Conservation (phyloP, 2,888 invertebrate genomes). For the Apotomis capreana region DNA sequence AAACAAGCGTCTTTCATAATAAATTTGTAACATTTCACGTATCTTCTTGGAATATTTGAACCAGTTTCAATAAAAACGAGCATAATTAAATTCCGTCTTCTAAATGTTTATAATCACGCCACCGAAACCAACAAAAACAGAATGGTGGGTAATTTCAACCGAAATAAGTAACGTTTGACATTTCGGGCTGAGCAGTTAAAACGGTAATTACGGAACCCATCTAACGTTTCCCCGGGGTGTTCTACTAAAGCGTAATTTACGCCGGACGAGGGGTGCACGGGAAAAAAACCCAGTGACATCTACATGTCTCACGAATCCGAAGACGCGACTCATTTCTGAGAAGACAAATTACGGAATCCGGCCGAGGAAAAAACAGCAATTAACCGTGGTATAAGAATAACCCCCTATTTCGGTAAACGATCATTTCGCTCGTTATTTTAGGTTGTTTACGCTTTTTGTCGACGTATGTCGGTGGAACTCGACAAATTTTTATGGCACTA, state of each 20-base stretch:
- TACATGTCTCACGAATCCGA: constrained; percentile 79
- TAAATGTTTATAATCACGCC: constrained; percentile 35
- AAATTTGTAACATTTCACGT: background rate
- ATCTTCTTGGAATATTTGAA: background rate
- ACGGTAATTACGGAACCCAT: constrained; percentile 79
- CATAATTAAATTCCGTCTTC: constrained; percentile 12
- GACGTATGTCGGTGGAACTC: constrained; percentile 55
- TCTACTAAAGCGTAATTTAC: constrained; percentile 81
- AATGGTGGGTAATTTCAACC: constrained; percentile 61
- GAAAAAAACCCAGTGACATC: constrained; percentile 65
- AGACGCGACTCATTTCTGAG: constrained; percentile 83
- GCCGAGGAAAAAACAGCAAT: constrained; percentile 80
- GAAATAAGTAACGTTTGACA: constrained; percentile 77
- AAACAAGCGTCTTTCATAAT: background rate
- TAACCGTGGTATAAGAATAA: constrained; percentile 75
- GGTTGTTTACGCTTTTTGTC: constrained; percentile 70
- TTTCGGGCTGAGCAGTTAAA: constrained; percentile 78
- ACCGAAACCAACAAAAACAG: constrained; percentile 50
- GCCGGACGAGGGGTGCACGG: constrained; percentile 60
- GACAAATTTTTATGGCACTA: constrained; percentile 59
- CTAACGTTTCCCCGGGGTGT: constrained; percentile 80
- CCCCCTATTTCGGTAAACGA: constrained; percentile 72
- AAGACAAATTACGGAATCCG: constrained; percentile 82
- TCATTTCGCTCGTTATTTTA: constrained; percentile 75
- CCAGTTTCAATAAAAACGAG: background rate